Base-by-base conservation (phyloP, 2,888 invertebrate genomes). In the Cabera pusaria region DNA sequence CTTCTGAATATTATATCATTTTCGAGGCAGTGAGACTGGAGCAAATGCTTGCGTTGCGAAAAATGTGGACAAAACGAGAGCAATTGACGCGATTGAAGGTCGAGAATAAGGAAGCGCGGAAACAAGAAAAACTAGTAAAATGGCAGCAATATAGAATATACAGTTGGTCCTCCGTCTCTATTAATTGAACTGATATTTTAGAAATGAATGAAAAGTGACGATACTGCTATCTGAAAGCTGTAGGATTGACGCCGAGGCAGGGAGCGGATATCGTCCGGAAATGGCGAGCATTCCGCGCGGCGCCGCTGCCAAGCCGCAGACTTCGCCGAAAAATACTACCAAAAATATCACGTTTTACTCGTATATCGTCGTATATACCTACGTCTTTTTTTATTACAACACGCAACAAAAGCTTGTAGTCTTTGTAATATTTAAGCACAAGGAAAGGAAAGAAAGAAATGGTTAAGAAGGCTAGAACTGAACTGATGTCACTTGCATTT, bases 211-310 rank as follows among this genome's bases (percentile, higher is more conserved):
- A 14, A 14, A 14, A 8, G 6, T 10, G 28, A 31, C 18, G 68
- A 73, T 68, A 66, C 52, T 56, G 63, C 73, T 75, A 78, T 79
- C 75, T 75, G 54, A 59, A 73, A 63, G 62, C 59, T 64, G 59
- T 59, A 54, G 60, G 60, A 56, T 60, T 61, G 71, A 79, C 71
- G 70, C 60, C 73, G 67, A 59, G 63, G 55, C 59, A 64, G 63
- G 37, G 72, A 67, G 81, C 88, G 88, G 88, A 88, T 77, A 83
- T 75, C 73, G 78, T 85, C 87, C 86, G 88, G 88, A 88, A 87
- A 88, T 88, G 77, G 82, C 82, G 60, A 54, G 73, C 86, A 88
- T 88, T 79, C 88, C 85, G 70, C 77, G 68, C 77, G 82, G 27
- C 36, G 10, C 46, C 53, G 74, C 52, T 61, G 57, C 66, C 65